A percentile compares a stretch with the other conserved stretches of the same genome.
These are phyloP conservation scores for Pogonocherus hispidulus DNA, from an alignment of 2,888 invertebrate species.

Conservation along the genomic window DNA sequence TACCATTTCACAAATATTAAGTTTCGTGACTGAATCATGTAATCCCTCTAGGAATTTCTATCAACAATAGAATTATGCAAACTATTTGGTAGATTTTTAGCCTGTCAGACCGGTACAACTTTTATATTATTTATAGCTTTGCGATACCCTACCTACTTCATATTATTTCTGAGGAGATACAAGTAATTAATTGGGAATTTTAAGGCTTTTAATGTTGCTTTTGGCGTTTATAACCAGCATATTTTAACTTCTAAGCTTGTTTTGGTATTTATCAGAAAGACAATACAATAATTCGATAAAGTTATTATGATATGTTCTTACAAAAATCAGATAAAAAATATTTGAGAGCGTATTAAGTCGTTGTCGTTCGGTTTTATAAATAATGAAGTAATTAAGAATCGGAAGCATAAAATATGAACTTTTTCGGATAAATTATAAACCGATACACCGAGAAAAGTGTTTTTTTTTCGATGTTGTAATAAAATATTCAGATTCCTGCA, in stretches of 20 bases:
- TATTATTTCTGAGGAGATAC: neutral
- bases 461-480: too few relatives aligned
- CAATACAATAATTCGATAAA: neutral
- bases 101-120: neutral
- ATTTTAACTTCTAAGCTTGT: neutral
- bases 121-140: neutral
- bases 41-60: neutral
- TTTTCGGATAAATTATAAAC: too few relatives aligned
- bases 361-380: too few relatives aligned
- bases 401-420: too few relatives aligned
- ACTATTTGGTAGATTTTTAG: neutral
- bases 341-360: too few relatives aligned
- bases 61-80: slow-evolving; percentile 2
- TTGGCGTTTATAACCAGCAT: neutral
- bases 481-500: too few relatives aligned
- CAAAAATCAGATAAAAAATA: neutral
- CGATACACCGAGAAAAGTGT: too few relatives aligned
- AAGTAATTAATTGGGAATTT: neutral
- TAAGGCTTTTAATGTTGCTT: neutral
- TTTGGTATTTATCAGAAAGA: neutral
- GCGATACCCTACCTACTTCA: neutral
- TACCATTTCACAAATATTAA: neutral
- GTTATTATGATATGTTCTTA: neutral
- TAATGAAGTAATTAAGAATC: too few relatives aligned
- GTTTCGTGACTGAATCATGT: neutral